phyloP scores from a whole-genome alignment of 2,888 invertebrate species.

The Mythimna albipuncta region DNA sequence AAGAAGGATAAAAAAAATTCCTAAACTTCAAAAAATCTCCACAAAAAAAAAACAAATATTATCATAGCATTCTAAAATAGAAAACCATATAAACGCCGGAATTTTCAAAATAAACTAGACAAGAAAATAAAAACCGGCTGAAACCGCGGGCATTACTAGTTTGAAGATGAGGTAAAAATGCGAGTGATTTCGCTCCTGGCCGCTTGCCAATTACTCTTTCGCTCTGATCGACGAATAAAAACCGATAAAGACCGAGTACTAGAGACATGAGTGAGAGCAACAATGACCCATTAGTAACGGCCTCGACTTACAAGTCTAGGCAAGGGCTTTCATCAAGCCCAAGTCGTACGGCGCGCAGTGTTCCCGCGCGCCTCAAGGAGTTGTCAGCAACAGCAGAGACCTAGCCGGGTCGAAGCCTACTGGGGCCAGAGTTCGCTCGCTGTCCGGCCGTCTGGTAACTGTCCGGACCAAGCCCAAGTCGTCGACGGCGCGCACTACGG shows the following conservation, averaged over 20 bases:
- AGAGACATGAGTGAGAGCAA: constrained; percentile 15
- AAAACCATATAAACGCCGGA: constrained; percentile 39
- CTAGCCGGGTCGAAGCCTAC: no score
- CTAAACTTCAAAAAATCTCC: constrained; percentile 15
- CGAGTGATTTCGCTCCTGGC: constrained; percentile 65
- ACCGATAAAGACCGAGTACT: constrained; percentile 33
- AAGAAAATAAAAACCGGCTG: constrained; percentile 55
- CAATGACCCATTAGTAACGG: no score
- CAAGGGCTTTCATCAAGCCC: no score
- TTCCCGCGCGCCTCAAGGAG: no score
- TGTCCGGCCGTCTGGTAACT: no score
- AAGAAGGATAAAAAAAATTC: constrained; percentile 23
- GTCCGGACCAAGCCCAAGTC: no score
- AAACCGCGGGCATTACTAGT: constrained; percentile 58
- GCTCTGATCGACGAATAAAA: constrained; percentile 54
- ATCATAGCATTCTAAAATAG: constrained; percentile 27
- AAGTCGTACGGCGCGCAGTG: no score
- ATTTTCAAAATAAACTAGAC: constrained; percentile 57
- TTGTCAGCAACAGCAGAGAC: no score
- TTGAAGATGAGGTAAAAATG: constrained; percentile 64
- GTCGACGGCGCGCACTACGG: no score
- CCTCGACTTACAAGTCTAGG: no score
- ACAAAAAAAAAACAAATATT: neutral
- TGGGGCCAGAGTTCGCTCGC: no score
- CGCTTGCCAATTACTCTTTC: constrained; percentile 68